Evolutionary conservation across 1,140 invertebrate genomes (phyloP).

Genomic region (Laupala kohalensis): DNA sequence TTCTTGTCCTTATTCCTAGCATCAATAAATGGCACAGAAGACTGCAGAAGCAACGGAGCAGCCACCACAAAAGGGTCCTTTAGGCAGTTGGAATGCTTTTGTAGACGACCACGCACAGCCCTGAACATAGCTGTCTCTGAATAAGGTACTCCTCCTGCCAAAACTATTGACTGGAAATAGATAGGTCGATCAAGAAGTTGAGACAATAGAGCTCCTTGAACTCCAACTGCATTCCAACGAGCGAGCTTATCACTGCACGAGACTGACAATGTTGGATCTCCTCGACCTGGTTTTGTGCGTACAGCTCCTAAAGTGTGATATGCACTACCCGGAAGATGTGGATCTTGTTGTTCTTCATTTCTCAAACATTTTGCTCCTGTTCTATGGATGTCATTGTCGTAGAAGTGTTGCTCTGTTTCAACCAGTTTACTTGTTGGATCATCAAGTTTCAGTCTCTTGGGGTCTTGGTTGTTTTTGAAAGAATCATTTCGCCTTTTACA

Average conservation of each 20-base stretch:
- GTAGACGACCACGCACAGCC: constrained; percentile 32
- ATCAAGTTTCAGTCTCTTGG: background rate
- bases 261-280: constrained; percentile 74
- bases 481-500: background rate
- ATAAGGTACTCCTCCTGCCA: constrained; percentile 53
- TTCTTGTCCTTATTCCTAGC: constrained; percentile 21
- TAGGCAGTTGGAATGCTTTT: background rate
- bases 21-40: constrained; percentile 9
- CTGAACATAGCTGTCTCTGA: constrained; percentile 46
- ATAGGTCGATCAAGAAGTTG: constrained; percentile 52
- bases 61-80: background rate
- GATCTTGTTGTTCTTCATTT: constrained; percentile 36
- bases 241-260: constrained; percentile 90
- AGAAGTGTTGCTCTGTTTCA: background rate
- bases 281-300: constrained; percentile 83
- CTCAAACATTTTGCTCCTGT: constrained; percentile 80
- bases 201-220: constrained; percentile 58
- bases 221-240: constrained; percentile 61
- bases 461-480: background rate
- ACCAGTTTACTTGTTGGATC: background rate
- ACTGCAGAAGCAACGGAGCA: constrained; percentile 4
- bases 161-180: constrained; percentile 52
- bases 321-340: constrained; percentile 34
- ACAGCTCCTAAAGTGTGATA: constrained; percentile 63
- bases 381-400: constrained; percentile 48